Percentiles rank a stretch among this genome's conserved stretches.
Conservation (phyloP, 2,797 vertebrate genomes). For the Scomberomorus guttatus region DNA sequence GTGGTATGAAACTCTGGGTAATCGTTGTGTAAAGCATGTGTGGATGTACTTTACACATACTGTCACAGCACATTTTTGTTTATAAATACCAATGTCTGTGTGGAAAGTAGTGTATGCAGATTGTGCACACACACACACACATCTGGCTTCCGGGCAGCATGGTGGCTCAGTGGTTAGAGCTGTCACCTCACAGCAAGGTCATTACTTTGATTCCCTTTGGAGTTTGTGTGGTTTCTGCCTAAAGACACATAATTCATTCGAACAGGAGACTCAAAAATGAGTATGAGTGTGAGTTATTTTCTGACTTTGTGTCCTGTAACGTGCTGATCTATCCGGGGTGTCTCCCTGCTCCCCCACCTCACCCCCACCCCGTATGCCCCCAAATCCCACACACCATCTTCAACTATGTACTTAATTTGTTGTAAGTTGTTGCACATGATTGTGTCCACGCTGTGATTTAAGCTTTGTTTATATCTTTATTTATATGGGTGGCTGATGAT, state of each 20-base stretch:
- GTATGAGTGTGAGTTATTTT: conserved; percentile 36
- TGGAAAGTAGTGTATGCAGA: conserved; percentile 34
- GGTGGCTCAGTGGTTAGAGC: conserved; percentile 34
- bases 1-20: conserved; percentile 3
- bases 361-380: not conserved
- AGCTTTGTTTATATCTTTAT: not conserved
- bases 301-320: conserved; percentile 1
- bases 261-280: conserved; percentile 13
- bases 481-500: not conserved
- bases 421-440: conserved; percentile 10
- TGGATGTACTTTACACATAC: not conserved
- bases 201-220: conserved; percentile 39
- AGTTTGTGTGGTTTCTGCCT: conserved; percentile 20
- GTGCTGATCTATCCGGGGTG: not conserved
- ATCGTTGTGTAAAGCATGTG: not conserved
- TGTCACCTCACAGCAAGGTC: conserved; percentile 35
- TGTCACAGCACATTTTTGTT: conserved; percentile 35
- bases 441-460: not conserved
- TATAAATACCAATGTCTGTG: conserved; percentile 26
- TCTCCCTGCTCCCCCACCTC: not conserved
- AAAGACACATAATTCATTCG: conserved; percentile 18
- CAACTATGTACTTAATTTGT: conserved; percentile 6
- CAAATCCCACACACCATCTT: conserved; percentile 2
- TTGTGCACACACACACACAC: conserved; percentile 13
- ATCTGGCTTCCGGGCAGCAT: conserved; percentile 39